These are phyloP conservation scores for Lontra canadensis DNA, from an alignment of 2,113 vertebrate genomes.

Conservation along the genomic window DNA sequence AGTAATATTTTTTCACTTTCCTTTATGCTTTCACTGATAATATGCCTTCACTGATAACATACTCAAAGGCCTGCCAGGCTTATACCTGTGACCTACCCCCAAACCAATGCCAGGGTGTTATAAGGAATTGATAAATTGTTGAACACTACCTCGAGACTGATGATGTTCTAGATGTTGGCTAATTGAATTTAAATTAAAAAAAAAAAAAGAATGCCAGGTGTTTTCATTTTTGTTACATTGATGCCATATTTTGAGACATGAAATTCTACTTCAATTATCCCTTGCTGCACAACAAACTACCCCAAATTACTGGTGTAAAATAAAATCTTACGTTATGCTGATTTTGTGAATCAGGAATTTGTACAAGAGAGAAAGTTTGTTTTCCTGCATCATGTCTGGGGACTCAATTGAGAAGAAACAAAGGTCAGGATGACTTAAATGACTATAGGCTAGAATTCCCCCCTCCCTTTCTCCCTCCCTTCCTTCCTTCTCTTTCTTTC, in stretches of 20 bases:
- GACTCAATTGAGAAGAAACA: not conserved
- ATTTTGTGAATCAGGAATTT: not conserved
- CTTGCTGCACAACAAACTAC: not conserved
- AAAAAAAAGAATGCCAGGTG: not conserved
- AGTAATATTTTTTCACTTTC: not conserved
- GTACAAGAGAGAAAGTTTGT: fast-evolving
- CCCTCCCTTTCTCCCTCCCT: no score
- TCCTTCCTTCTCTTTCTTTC: not conserved
- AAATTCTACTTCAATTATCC: not conserved
- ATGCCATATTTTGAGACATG: not conserved
- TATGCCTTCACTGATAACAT: not conserved
- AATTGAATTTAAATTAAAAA: not conserved
- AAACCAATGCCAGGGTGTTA: not conserved
- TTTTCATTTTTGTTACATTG: not conserved
- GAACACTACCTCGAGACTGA: not conserved
- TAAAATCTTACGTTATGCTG: not conserved
- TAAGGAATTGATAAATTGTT: not conserved
- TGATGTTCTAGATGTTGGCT: not conserved
- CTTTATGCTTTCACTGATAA: not conserved
- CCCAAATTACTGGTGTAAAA: not conserved
- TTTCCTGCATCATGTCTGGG: not conserved
- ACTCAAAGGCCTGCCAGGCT: not conserved
- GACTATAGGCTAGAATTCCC: not conserved
- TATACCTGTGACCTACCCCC: not conserved
- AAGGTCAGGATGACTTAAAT: not conserved